Evolutionary conservation across 2,888 invertebrate genomes (phyloP), one percentile per base, ranked within the genome.

Genomic region (Deroplatys truncata): DNA sequence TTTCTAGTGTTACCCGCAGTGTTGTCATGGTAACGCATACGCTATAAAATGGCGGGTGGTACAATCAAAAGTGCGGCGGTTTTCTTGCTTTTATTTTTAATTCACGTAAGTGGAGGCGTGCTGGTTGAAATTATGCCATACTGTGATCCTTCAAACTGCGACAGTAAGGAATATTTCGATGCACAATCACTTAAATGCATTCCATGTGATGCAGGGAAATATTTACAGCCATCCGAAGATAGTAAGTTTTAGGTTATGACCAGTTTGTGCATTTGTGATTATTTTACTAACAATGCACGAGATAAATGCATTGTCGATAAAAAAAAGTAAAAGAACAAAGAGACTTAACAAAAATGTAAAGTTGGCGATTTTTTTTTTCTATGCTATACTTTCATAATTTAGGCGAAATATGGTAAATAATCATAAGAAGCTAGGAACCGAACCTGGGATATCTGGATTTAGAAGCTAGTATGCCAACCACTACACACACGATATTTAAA

Each of bases 81-180:
- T 72, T 72, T 72, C 20, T 4, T 72, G 16, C 20, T 72, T 72
- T 72, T 25, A 25, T 20, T 72, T 72, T 72, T 20, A 72, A 20
- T 72, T 72, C 20, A 20, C 56, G 2, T 20, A 72, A 72, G 20
- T 25, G 5, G 7, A 72, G 20, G 56, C 2, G 16, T 72, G 4
- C 56, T 20, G 20, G 5, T 72, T 15, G 90, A 90, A 88, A 85
- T 89, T 8, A 29, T 88, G 15, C 84, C n/a, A 29, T 91, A 89
- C 86, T 85, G 85, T 31, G 86, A 90, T 29, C 85, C 89, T 28
- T 56, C 28, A 20, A 72, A 89, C 5, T 95, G 95, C 92, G 93
- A 92, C 83, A 91, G 91, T 89, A 93, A 93, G 91, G 94, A 95
- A 92, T 94, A 94, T 92, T 95, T 94, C 90, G 94, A 94, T 92